Percentiles rank a stretch among this genome's conserved stretches.
Conservation (phyloP, 2,113 vertebrate species). For the Lichenostomus cassidix region DNA sequence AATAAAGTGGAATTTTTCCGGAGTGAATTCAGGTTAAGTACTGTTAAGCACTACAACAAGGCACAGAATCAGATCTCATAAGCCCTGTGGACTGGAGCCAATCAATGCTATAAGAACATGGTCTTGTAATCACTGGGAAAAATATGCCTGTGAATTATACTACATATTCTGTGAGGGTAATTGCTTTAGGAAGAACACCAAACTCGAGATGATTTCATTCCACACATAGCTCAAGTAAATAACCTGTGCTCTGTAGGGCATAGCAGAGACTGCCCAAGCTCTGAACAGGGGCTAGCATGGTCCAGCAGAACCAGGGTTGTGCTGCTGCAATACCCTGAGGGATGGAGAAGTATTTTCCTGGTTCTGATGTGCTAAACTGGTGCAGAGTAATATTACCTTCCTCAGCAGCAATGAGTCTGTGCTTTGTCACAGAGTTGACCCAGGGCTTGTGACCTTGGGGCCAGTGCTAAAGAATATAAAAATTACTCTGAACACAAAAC, state of each 20-base stretch:
- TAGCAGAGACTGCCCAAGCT: not conserved
- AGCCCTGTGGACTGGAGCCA: not conserved
- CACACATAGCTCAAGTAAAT: not conserved
- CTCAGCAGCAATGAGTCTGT: not conserved
- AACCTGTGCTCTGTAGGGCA: not conserved
- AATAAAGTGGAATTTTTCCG: not conserved
- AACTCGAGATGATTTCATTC: not conserved
- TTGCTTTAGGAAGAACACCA: not conserved
- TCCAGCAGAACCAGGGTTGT: not conserved
- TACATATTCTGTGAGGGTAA: accelerated
- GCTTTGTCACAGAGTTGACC: not conserved
- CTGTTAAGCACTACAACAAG: not conserved
- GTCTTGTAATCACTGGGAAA: not conserved
- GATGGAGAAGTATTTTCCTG: not conserved
- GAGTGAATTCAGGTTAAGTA: not conserved
- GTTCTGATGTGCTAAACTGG: not conserved
- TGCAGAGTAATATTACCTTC: not conserved
- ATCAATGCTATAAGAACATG: not conserved
- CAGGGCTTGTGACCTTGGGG: not conserved
- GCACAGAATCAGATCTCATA: not conserved
- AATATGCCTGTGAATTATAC: not conserved
- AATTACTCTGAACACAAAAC: not conserved
- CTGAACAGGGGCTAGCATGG: not conserved
- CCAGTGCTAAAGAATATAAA: not conserved
- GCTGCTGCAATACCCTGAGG: not conserved